Conservation (phyloP, 2,113 vertebrate species). For the Isurus oxyrinchus region DNA sequence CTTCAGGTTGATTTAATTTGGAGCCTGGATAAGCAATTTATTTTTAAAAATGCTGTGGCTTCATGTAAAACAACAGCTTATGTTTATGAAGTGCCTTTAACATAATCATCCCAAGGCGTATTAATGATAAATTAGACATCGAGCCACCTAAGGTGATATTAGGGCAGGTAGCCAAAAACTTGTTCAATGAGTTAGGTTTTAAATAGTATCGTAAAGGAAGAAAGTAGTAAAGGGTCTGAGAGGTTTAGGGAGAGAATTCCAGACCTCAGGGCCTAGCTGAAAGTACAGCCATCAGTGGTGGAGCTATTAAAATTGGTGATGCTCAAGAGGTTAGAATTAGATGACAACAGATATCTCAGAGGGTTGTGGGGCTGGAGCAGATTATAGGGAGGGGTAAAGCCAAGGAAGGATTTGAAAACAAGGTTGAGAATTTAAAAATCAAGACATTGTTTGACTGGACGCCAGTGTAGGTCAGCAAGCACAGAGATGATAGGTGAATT, state of each 20-base stretch:
- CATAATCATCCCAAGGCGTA: no score
- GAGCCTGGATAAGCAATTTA: not conserved
- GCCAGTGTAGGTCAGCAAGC: not conserved
- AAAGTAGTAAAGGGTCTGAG: no score
- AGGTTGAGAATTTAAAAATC: not conserved
- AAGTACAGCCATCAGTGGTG: no score
- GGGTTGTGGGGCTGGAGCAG: not conserved
- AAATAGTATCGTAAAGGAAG: no score
- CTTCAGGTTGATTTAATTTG: not conserved
- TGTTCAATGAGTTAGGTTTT: no score
- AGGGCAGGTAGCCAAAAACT: no score
- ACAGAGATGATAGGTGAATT: not conserved
- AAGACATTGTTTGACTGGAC: not conserved
- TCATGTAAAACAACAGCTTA: not conserved
- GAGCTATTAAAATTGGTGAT: not conserved
- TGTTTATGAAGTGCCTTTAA: no score
- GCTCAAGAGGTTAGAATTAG: not conserved
- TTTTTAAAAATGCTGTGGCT: not conserved
- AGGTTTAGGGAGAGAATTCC: no score
- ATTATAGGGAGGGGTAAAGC: not conserved
- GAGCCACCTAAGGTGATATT: no score
- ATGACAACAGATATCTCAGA: not conserved
- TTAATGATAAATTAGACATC: no score
- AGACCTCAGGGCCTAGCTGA: no score
- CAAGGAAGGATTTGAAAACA: not conserved